Evolutionary conservation across 2,797 vertebrate species (phyloP), one percentile per base, ranked within the genome.

Genomic region (Lophotriccus pileatus): DNA sequence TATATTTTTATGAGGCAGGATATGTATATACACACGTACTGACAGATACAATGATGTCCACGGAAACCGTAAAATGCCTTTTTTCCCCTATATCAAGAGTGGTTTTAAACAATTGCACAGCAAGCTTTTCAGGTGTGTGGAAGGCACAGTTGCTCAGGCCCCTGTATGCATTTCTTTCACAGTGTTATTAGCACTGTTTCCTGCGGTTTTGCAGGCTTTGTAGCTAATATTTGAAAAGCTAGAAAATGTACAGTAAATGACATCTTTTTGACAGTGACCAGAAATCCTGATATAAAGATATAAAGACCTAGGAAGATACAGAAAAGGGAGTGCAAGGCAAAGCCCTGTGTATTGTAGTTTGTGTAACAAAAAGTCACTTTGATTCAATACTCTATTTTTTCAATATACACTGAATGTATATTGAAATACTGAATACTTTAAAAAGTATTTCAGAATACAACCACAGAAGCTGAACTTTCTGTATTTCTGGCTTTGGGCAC

Each of bases 41-140:
- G 15, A 37, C 3, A 55, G 30, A 52, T 63, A 68, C 25, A 68
- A 20, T 15, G 12, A 25, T 30, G 14, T 73, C 80, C 28, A 27
- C 22, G 62, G 44, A 75, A 83, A 37, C 8, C 5, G 2, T 10
- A 39, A 7, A 27, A 12, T 7, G 34, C 12, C 16, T 69, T 58
- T 85, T 77, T 85, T 66, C 27, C 23, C 46, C 36, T 34, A 22
- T 32, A 19, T 41, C 41, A 85, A 76, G 24, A 56, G 30, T 59
- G 6, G 47, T 73, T 90, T 94, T 67, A 63, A 93, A 73, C 21
- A 12, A 53, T 79, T 39, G 9, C 56, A 37, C 39, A 87, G n/a
- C 16, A 55, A 89, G 30, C 43, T 82, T 39, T 79, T 72, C 75
- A 59, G 30, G 24, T 89, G 30, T 92, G 24, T 52, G 43, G 15